These are phyloP conservation scores for Mizuhopecten yessoensis DNA, from an alignment of 1,140 invertebrate genomes.

Conservation along the genomic window DNA sequence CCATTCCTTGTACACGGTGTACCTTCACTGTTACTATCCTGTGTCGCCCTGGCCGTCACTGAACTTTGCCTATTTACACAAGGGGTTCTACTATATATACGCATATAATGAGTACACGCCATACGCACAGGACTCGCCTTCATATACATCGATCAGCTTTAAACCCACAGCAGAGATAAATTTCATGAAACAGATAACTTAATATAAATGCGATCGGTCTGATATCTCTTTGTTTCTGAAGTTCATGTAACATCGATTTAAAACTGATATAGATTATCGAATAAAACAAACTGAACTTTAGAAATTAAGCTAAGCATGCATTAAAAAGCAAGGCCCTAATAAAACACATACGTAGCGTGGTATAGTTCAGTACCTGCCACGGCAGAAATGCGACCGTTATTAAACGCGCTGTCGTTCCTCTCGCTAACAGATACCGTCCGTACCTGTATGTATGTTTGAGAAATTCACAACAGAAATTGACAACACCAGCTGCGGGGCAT, in stretches of 20 bases:
- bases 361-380: neutral
- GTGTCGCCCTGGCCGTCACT: neutral
- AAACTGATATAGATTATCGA: neutral
- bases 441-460: neutral
- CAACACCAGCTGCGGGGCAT: conserved; percentile 20
- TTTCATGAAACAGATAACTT: no score
- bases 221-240: neutral
- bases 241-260: neutral
- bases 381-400: neutral
- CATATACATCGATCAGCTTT: neutral
- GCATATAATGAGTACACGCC: neutral
- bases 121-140: neutral
- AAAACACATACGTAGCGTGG: neutral
- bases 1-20: neutral
- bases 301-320: neutral
- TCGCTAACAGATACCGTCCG: neutral
- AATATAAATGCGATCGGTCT: no score
- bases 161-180: neutral
- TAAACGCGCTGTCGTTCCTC: neutral
- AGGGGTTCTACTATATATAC: neutral
- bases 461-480: conserved; percentile 9
- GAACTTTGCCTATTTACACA: conserved; percentile 32
- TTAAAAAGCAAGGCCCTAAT: neutral
- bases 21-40: neutral
- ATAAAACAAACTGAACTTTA: neutral